phyloP scores from a whole-genome alignment of 2,888 invertebrate genomes.

The Blera fallax region DNA sequence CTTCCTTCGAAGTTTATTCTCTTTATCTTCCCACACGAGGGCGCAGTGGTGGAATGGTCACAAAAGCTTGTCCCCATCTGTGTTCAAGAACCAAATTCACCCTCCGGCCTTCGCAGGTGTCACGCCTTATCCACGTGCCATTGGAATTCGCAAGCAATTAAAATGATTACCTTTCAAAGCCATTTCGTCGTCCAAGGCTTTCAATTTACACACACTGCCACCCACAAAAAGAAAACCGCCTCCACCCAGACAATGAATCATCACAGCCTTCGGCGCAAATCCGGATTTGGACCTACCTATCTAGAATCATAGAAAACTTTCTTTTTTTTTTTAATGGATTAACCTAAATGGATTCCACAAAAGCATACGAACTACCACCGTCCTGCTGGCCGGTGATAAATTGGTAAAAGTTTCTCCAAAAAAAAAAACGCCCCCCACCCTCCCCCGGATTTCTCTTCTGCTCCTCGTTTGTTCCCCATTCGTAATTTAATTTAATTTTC shows the following conservation, averaged over 20 bases:
- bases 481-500: background rate
- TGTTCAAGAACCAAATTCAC: background rate
- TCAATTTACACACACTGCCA: background rate
- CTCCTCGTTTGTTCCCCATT: background rate
- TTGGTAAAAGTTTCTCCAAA: background rate
- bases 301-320: background rate
- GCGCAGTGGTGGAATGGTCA: too few species aligned
- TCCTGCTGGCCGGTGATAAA: background rate
- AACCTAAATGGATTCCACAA: background rate
- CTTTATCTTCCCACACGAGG: too few species aligned
- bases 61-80: too few species aligned
- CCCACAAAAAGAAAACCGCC: background rate
- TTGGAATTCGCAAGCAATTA: background rate
- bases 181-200: background rate
- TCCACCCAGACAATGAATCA: background rate
- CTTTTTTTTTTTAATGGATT: background rate
- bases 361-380: conserved; percentile 4
- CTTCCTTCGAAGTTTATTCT: too few species aligned
- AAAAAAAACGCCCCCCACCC: background rate
- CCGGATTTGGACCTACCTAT: background rate
- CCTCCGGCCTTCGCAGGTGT: background rate
- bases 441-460: background rate
- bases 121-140: background rate
- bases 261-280: background rate
- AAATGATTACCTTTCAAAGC: background rate